phyloP scores from a whole-genome alignment of 2,797 vertebrate genomes.

The Rhinichthys osculus region DNA sequence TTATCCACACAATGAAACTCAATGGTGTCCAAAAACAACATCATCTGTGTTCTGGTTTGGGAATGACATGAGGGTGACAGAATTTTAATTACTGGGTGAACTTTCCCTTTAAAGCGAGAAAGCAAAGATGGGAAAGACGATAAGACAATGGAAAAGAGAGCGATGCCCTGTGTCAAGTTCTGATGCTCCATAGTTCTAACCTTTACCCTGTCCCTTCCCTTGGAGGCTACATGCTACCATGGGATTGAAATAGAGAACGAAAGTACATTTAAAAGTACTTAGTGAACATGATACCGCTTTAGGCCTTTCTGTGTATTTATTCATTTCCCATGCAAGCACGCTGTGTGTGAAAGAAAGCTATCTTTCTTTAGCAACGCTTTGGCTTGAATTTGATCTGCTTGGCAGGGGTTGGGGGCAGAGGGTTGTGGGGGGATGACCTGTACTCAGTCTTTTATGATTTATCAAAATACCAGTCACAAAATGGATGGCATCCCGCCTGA shows the following conservation, averaged over 20 bases:
- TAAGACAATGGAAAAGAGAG: slow-evolving; percentile 51
- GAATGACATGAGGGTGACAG: background rate
- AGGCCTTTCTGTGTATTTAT: slow-evolving; percentile 64
- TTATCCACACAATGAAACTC: background rate
- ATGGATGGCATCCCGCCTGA: slow-evolving; percentile 62
- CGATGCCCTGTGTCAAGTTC: slow-evolving; percentile 77
- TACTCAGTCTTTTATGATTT: slow-evolving; percentile 65
- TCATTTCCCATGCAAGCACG: slow-evolving; percentile 71
- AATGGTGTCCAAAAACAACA: background rate
- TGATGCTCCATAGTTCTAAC: slow-evolving; percentile 80
- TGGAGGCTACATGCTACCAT: slow-evolving; percentile 76
- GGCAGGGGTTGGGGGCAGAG: slow-evolving; percentile 50
- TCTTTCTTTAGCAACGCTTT: slow-evolving; percentile 65
- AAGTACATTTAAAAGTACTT: slow-evolving; percentile 79
- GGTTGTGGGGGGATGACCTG: slow-evolving; percentile 38
- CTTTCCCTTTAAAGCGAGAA: slow-evolving; percentile 7
- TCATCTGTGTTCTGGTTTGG: background rate
- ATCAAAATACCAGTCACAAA: slow-evolving; percentile 68
- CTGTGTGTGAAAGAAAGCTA: slow-evolving; percentile 58
- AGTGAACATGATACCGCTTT: slow-evolving; percentile 74
- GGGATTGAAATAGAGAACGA: slow-evolving; percentile 74
- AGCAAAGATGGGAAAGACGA: slow-evolving; percentile 27
- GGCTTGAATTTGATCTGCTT: slow-evolving; percentile 69
- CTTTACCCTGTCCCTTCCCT: slow-evolving; percentile 82
- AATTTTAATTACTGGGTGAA: background rate